A percentile compares a stretch with the other conserved stretches of the same genome.
Conservation (phyloP, 2,797 vertebrate genomes). For the Hypotaenidia okinawae region DNA sequence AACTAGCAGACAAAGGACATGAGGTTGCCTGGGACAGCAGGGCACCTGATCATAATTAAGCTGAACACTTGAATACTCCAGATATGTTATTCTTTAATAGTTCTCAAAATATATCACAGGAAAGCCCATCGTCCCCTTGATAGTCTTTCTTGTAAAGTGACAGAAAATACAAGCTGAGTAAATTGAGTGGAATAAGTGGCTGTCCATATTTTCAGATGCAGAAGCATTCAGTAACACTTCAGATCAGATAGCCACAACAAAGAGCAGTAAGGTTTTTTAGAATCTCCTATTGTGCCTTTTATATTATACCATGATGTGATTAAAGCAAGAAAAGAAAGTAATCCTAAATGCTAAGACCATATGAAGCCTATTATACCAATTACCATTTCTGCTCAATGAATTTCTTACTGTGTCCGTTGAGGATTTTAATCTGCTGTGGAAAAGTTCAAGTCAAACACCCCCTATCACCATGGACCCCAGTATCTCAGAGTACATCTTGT, state of each 20-base stretch:
- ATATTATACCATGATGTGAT: background rate
- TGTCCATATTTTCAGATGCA: background rate
- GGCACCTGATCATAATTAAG: background rate
- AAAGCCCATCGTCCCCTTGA: background rate
- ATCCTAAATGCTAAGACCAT: background rate
- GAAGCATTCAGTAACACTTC: background rate
- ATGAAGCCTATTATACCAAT: background rate
- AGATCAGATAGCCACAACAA: background rate
- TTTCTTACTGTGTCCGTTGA: background rate
- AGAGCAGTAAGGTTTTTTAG: background rate
- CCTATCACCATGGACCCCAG: background rate
- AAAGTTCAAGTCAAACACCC: background rate
- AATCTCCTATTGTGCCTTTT: background rate
- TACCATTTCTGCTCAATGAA: background rate
- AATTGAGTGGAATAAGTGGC: background rate
- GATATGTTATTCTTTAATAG: background rate
- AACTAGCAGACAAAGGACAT: background rate
- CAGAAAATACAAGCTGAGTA: background rate
- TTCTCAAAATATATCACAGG: background rate
- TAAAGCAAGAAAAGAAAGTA: background rate
- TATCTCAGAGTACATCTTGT: background rate
- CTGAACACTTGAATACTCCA: background rate
- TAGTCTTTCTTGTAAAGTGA: background rate
- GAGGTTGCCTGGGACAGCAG: background rate
- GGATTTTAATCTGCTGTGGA: background rate